Conservation (phyloP, 2,888 invertebrate species). For the Ormyrus pomaceus region DNA sequence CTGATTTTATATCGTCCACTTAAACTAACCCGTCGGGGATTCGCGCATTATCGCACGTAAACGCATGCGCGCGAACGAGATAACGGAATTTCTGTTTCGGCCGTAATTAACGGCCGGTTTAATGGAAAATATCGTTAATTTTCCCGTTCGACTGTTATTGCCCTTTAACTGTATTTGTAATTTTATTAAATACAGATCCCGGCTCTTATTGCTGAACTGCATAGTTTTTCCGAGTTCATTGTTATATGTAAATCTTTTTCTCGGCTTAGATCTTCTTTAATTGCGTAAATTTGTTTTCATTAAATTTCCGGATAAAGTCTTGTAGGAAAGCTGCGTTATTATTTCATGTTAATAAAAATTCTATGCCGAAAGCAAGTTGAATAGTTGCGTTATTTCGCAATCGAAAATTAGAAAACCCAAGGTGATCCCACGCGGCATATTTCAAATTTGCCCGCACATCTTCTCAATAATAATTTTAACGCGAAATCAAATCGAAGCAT, state of each 20-base stretch:
- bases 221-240: no score
- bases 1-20: constrained; percentile 74
- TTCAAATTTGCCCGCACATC: constrained; percentile 10
- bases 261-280: no score
- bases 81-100: constrained; percentile 41
- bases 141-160: constrained; percentile 36
- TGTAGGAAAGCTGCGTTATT: no score
- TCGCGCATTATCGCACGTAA: constrained; percentile 48
- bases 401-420: no score
- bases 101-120: constrained; percentile 50
- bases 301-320: no score
- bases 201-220: no score
- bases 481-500: constrained; percentile 28
- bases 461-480: background rate
- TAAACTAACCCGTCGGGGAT: constrained; percentile 67
- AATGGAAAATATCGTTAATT: constrained; percentile 57
- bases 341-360: no score
- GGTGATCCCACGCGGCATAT: background rate
- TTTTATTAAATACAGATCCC: constrained; percentile 42
- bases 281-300: no score
- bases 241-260: no score
- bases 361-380: no score
- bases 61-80: constrained; percentile 26
- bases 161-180: constrained; percentile 36
- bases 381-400: no score